Evolutionary conservation across 2,113 vertebrate species (phyloP).

Genomic region (Indri indri): DNA sequence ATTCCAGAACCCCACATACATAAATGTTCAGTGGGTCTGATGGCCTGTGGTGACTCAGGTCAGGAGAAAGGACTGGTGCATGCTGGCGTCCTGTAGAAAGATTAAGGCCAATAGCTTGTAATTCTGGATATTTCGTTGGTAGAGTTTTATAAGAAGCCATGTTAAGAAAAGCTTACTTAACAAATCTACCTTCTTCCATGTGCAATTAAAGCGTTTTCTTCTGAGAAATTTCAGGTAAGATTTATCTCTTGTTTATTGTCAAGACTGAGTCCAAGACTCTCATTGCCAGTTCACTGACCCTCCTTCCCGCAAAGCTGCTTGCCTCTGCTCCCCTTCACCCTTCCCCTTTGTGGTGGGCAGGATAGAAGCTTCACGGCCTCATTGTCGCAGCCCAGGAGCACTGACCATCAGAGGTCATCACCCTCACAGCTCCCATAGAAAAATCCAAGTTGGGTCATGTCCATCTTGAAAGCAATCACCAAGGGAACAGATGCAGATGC

Average conservation of each 20-base stretch:
- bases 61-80: neutral
- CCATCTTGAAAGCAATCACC: neutral
- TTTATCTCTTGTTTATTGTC: neutral
- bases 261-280: neutral
- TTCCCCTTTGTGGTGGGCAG: neutral
- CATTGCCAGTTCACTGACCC: too few relatives aligned
- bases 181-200: neutral
- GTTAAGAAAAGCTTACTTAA: neutral
- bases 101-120: neutral
- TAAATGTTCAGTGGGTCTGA: neutral
- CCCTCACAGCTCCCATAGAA: neutral
- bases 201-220: neutral
- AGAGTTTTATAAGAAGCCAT: neutral
- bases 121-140: neutral
- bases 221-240: neutral
- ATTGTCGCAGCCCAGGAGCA: neutral
- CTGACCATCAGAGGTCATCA: neutral
- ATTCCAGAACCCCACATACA: neutral
- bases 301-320: neutral
- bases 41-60: neutral
- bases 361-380: neutral
- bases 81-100: neutral
- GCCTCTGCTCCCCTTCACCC: neutral
- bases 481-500: neutral
- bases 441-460: neutral